A percentile compares a stretch with the other conserved stretches of the same genome.
Evolutionary conservation across 2,888 invertebrate genomes (phyloP).

Genomic region (Tetranychus truncatus): DNA sequence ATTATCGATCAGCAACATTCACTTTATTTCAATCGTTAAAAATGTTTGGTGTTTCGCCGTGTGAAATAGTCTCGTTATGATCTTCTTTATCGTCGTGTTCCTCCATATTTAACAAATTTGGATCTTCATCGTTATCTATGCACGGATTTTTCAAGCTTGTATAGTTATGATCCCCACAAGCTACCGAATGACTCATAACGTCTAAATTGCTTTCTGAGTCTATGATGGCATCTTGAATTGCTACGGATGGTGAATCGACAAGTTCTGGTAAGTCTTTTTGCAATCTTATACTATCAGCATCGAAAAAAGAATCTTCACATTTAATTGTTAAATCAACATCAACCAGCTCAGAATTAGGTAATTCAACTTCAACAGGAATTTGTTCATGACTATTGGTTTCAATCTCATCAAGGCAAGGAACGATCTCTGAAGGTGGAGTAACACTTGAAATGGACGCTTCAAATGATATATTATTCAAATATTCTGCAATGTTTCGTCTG

Average conservation of each 20-base stretch:
- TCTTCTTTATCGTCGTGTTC: not conserved
- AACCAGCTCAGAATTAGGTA: not conserved
- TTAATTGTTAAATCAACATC: not conserved
- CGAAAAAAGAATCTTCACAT: not conserved
- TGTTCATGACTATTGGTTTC: not conserved
- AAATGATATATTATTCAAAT: not conserved
- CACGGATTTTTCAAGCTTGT: conserved; percentile 8
- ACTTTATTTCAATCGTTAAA: too few relatives aligned
- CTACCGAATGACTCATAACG: conserved; percentile 14
- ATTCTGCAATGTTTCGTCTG: too few relatives aligned
- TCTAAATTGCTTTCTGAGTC: not conserved
- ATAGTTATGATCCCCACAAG: conserved; percentile 18
- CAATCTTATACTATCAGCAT: not conserved
- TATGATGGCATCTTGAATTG: not conserved
- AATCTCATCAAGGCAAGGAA: not conserved
- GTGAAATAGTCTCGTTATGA: not conserved
- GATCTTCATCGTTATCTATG: not conserved
- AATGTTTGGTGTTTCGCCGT: too few relatives aligned
- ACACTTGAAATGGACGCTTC: not conserved
- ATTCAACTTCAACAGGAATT: not conserved
- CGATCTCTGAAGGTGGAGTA: not conserved
- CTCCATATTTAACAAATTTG: not conserved
- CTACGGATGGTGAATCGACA: not conserved
- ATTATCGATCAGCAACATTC: too few relatives aligned
- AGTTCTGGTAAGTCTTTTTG: not conserved